Conservation (phyloP, 2,113 vertebrate genomes). For the Callorhinus ursinus region DNA sequence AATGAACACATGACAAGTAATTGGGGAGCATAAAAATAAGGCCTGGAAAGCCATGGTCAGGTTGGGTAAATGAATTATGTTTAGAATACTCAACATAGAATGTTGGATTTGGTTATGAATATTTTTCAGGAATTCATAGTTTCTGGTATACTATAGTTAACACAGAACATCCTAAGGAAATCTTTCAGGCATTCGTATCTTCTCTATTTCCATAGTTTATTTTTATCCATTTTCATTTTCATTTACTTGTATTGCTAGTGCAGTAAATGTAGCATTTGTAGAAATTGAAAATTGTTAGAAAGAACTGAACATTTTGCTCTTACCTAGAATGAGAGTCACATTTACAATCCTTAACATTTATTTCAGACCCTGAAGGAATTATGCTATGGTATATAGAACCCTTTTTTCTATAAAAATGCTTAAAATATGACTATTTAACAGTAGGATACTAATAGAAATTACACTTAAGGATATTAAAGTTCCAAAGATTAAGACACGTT, state of each 20-base stretch:
- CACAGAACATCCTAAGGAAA: not conserved
- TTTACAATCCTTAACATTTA: not conserved
- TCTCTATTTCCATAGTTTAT: not conserved
- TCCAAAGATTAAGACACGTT: not conserved
- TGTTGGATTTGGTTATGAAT: not conserved
- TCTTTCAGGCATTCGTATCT: not conserved
- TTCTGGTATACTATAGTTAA: not conserved
- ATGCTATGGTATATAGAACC: not conserved
- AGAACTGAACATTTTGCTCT: not conserved
- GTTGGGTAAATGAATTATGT: not conserved
- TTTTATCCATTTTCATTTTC: not conserved
- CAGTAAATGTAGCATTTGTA: not conserved
- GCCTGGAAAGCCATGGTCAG: not conserved
- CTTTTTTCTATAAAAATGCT: not conserved
- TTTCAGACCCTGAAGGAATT: not conserved
- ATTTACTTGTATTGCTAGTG: not conserved
- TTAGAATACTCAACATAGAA: not conserved
- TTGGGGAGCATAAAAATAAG: not conserved
- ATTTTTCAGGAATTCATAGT: not conserved
- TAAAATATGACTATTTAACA: not conserved
- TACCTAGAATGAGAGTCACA: not conserved
- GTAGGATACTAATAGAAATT: not conserved
- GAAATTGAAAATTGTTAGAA: not conserved
- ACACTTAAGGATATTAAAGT: not conserved
- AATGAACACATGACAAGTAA: not conserved